Conservation (phyloP, 2,113 vertebrate genomes). For the Gambusia holbrooki region DNA sequence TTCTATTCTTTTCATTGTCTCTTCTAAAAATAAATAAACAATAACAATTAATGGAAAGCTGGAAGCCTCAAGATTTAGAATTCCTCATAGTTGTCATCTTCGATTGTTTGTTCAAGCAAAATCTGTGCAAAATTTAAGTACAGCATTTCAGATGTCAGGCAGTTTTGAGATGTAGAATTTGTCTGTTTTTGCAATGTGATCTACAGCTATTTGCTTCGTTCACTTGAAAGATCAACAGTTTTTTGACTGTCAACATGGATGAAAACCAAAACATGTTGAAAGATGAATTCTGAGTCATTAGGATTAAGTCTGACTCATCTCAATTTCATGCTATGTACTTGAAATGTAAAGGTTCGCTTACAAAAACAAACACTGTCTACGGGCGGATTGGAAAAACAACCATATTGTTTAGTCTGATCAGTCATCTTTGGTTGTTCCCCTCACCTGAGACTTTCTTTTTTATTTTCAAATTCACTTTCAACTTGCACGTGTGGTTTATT, state of each 20-base stretch:
- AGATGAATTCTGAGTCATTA: neutral
- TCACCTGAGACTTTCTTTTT: conserved; percentile 13
- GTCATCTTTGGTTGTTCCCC: conserved; percentile 10
- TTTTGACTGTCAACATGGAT: neutral
- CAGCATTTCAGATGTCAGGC: too few species aligned
- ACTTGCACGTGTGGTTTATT: conserved; percentile 21
- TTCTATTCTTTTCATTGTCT: too few species aligned
- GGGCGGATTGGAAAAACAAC: conserved; percentile 11
- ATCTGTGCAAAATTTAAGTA: too few species aligned
- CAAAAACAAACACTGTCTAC: neutral
- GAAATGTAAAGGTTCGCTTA: neutral
- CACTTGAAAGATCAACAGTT: neutral
- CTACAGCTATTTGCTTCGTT: too few species aligned
- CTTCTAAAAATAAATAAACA: too few species aligned
- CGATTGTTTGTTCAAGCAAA: too few species aligned
- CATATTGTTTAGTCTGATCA: conserved; percentile 2
- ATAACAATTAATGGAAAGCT: too few species aligned
- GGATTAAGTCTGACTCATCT: neutral
- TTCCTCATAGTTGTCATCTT: too few species aligned
- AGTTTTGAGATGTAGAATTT: too few species aligned
- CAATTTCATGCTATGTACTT: neutral
- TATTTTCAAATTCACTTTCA: conserved; percentile 10
- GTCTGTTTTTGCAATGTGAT: too few species aligned
- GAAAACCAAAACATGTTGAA: neutral
- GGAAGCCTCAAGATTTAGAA: too few species aligned